These are phyloP conservation scores for Palloptera scutellata DNA, from an alignment of 2,888 invertebrate species.

Conservation along the genomic window DNA sequence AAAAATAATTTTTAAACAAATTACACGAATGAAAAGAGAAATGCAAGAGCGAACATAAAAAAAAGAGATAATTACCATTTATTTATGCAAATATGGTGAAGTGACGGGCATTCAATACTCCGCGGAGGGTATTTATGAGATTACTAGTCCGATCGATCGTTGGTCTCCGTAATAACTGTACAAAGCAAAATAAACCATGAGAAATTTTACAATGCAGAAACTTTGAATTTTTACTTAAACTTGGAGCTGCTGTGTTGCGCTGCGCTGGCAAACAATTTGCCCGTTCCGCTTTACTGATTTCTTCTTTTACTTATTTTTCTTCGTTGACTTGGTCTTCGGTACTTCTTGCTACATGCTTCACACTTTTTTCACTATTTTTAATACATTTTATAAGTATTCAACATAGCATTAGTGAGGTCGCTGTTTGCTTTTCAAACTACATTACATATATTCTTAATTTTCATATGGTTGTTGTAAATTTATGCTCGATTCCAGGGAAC, in stretches of 20 bases:
- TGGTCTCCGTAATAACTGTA: slow-evolving; percentile 3
- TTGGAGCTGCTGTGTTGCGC: neutral
- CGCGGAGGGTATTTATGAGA: neutral
- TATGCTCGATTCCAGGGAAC: too few species aligned
- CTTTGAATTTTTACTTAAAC: neutral
- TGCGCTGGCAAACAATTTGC: slow-evolving; percentile 21
- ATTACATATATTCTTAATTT: too few species aligned
- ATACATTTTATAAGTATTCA: too few species aligned
- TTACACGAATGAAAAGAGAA: too few species aligned
- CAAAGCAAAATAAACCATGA: slow-evolving; percentile 3
- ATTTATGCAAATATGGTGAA: slow-evolving; percentile 1
- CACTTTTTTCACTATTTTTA: too few species aligned
- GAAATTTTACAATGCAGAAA: neutral
- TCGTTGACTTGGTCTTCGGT: neutral
- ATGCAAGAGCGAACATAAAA: neutral
- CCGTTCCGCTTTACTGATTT: slow-evolving; percentile 55
- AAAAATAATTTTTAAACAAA: too few species aligned
- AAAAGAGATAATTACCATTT: neutral
- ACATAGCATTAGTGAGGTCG: too few species aligned
- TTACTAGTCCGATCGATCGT: neutral
- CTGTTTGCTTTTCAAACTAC: too few species aligned
- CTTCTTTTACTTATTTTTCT: slow-evolving; percentile 28
- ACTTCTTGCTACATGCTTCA: neutral
- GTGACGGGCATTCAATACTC: neutral
- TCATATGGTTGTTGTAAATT: too few species aligned